Conservation (phyloP, 2,113 vertebrate species). For the Heteronetta atricapilla region DNA sequence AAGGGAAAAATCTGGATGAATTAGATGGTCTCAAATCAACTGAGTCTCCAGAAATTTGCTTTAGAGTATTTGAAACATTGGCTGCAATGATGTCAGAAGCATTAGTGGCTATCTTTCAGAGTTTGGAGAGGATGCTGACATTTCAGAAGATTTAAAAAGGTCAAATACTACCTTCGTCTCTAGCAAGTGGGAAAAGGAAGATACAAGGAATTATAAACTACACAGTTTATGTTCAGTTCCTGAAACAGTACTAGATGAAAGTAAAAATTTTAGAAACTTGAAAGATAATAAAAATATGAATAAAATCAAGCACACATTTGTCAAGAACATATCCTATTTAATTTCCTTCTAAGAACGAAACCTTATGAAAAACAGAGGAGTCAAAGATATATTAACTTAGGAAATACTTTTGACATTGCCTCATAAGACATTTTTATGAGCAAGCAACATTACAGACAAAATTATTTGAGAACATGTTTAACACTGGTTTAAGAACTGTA, state of each 20-base stretch:
- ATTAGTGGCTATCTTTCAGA: neutral
- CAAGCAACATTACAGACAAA: neutral
- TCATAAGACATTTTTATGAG: neutral
- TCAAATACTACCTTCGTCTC: conserved; percentile 17
- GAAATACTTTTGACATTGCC: neutral
- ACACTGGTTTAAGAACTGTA: neutral
- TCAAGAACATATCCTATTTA: neutral
- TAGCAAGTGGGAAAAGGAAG: neutral
- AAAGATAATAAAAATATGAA: neutral
- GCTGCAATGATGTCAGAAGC: neutral
- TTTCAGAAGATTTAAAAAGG: conserved; percentile 42
- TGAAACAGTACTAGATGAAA: neutral
- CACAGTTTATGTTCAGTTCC: neutral
- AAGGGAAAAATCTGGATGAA: neutral
- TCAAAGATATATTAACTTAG: neutral
- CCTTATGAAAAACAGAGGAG: neutral
- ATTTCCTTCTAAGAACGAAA: neutral
- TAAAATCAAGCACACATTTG: neutral
- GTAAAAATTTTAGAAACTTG: neutral
- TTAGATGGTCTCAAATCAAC: neutral
- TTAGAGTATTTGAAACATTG: neutral
- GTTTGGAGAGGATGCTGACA: neutral
- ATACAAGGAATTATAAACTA: conserved; percentile 1
- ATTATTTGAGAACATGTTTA: neutral
- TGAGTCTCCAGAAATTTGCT: neutral